Percentiles rank a stretch among this genome's conserved stretches.
Conservation (phyloP, 2,797 vertebrate species). For the Morus bassanus region DNA sequence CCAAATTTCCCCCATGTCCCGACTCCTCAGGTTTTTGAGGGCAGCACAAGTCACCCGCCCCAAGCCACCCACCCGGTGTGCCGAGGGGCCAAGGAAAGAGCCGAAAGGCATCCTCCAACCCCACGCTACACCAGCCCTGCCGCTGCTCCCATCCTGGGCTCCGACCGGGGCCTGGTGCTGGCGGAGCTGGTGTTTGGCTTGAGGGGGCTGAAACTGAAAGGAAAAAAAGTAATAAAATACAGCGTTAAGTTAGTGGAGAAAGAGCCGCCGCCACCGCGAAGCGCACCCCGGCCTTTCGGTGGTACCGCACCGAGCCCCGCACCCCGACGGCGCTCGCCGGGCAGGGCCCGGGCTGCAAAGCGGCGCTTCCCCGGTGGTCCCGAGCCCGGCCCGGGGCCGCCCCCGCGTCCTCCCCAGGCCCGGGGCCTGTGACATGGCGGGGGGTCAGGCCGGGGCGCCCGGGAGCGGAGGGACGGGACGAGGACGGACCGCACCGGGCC, state of each 20-base stretch:
- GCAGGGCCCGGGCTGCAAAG: neutral
- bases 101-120: rapidly evolving
- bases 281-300: rapidly evolving
- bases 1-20: rapidly evolving
- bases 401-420: neutral
- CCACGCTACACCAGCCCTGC: neutral
- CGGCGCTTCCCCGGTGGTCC: neutral
- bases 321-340: rapidly evolving
- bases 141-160: neutral
- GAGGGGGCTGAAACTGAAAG: neutral
- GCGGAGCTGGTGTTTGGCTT: rapidly evolving
- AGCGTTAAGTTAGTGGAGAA: rapidly evolving
- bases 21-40: rapidly evolving
- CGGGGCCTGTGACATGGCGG: neutral
- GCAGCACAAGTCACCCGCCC: rapidly evolving
- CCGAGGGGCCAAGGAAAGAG: rapidly evolving
- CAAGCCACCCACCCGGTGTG: rapidly evolving
- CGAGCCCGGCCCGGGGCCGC: too few relatives aligned
- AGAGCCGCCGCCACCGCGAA: rapidly evolving
- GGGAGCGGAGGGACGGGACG: too few relatives aligned
- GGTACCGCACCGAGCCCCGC: rapidly evolving
- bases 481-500: too few relatives aligned
- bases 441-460: too few relatives aligned
- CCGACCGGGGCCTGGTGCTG: neutral
- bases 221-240: neutral